phyloP scores from a whole-genome alignment of 1,140 invertebrate genomes.

The Drosophila sproati region DNA sequence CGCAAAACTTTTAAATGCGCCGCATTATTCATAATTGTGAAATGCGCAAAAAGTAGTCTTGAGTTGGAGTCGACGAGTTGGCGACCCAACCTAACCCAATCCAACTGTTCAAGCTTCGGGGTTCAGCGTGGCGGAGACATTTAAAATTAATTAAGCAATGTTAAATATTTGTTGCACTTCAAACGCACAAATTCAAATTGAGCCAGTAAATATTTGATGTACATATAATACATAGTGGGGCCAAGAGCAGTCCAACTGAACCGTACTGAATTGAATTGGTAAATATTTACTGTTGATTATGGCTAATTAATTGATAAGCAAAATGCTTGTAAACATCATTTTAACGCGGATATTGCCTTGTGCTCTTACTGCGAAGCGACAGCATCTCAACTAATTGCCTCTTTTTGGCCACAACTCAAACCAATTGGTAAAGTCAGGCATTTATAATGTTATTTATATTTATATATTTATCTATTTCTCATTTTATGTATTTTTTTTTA shows the following conservation, averaged over 20 bases:
- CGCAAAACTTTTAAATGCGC: conserved; percentile 76
- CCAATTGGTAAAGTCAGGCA: neutral
- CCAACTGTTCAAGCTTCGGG: too few species aligned
- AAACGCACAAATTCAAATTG: conserved; percentile 73
- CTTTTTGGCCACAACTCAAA: neutral
- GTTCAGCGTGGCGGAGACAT: conserved; percentile 39
- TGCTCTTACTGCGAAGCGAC: conserved; percentile 6
- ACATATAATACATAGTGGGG: conserved; percentile 15
- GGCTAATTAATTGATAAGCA: conserved; percentile 82
- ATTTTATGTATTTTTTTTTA: neutral
- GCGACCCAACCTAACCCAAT: too few species aligned
- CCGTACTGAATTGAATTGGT: conserved; percentile 38
- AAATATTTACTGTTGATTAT: conserved; percentile 77
- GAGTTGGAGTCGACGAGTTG: conserved; percentile 28
- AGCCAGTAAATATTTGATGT: conserved; percentile 74
- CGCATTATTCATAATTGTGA: conserved; percentile 76
- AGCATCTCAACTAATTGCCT: conserved; percentile 13
- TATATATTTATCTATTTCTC: neutral
- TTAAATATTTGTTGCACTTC: conserved; percentile 78
- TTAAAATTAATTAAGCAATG: conserved; percentile 78
- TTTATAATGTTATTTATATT: neutral
- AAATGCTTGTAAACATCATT: conserved; percentile 64
- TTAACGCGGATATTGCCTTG: conserved; percentile 24
- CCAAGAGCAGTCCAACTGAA: conserved; percentile 35
- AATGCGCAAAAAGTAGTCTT: neutral